Base-by-base conservation (phyloP, 2,113 vertebrate species). In the Paramormyrops kingsleyae region DNA sequence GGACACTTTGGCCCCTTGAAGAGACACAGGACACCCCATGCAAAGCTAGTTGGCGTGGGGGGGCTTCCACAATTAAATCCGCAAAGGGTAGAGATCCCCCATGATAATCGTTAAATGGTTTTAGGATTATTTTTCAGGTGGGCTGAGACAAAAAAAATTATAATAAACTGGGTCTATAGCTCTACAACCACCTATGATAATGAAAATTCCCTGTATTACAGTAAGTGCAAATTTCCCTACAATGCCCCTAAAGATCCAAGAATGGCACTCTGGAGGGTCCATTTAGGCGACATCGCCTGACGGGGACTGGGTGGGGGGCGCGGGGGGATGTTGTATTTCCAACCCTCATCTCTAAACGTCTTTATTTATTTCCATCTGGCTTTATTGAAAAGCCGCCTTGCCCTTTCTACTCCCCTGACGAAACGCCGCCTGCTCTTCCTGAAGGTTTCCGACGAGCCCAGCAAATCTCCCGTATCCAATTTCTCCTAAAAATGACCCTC, bases 401-500 rank as follows among this genome's bases (percentile, higher is more conserved):
- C 83, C 83, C 83, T 84, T 84, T 84, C 2, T 47, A 21, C 12
- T 84, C 83, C 24, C 83, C 0, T 24, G 83, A 47, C 19, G 19
- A 84, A 84, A n/a, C 3, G 44, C 83, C 8, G 42, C 19, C 39
- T 6, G 21, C 13, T 47, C 24, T 13, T 84, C 44, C 83, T 84
- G 83, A 84, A 84, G 83, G 83, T 39, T 84, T 47, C 19, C 19
- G 42, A 84, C 5, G 9, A 7, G 42, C 83, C 83, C 83, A 2
- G 83, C 39, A 84, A 84, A 84, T 84, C 83, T 84, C 83, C 44
- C 83, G 2, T n/a, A 84, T 84, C 83, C 83, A 84, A 84, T 84
- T 84, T 84, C 83, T 84, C 83, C 83, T 47, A 24, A 84, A 84
- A 84, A 84, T 47, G 83, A 47, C 83, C 44, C 83, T 24, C 24